Conservation (phyloP, 2,888 invertebrate genomes). For the Leptothorax acervorum region DNA sequence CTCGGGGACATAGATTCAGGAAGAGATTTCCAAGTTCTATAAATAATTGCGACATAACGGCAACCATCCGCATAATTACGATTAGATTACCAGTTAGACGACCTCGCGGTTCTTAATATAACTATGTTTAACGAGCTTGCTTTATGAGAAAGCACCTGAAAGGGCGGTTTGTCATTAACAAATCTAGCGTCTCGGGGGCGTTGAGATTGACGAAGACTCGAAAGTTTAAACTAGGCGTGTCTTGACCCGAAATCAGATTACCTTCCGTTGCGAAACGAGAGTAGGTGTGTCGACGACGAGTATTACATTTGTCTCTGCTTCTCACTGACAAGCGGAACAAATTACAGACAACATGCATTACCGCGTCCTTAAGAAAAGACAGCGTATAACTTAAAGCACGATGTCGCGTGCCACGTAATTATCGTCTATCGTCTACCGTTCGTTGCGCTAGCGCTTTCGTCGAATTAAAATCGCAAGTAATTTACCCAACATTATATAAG, state of each 20-base stretch:
- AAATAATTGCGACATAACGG: constrained; percentile 20
- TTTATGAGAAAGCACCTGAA: not conserved
- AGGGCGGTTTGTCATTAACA: constrained; percentile 33
- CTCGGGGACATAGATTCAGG: not conserved
- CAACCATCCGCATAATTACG: constrained; percentile 7
- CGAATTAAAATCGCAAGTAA: constrained; percentile 12
- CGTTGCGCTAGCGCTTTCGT: not conserved
- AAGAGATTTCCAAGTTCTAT: constrained; percentile 8
- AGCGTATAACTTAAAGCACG: constrained; percentile 9
- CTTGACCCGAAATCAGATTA: constrained; percentile 34
- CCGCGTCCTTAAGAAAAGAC: constrained; percentile 14
- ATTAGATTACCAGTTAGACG: constrained; percentile 9
- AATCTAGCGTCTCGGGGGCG: constrained; percentile 26
- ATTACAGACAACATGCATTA: constrained; percentile 10
- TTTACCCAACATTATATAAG: constrained; percentile 21
- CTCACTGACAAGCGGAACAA: not conserved
- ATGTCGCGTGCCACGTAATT: not conserved
- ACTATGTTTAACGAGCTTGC: constrained; percentile 5
- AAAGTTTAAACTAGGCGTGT: constrained; percentile 34
- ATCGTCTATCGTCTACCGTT: not conserved
- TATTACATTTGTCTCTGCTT: constrained; percentile 6
- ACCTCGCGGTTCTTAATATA: constrained; percentile 32
- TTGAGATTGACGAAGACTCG: constrained; percentile 12
- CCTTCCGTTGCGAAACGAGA: not conserved
- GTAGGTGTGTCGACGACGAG: not conserved